Evolutionary conservation across 2,888 invertebrate species (phyloP), one percentile per base, ranked within the genome.

Genomic region (Creontiades dilutus): DNA sequence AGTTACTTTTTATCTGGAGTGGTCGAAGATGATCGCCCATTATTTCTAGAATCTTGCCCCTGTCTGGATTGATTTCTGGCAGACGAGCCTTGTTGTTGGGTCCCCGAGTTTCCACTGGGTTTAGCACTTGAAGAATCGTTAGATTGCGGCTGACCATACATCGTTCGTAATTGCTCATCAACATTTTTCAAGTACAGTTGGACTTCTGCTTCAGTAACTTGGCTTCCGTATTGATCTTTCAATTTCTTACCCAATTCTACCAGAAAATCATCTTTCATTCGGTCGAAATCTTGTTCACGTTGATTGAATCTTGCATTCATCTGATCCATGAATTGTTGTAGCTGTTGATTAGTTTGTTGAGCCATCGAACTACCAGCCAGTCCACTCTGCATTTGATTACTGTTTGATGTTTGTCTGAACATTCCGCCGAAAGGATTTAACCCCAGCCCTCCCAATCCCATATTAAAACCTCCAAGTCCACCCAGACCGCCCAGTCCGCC

Each of bases 221-320:
- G 82, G 82, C 52, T 82, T 19, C 82, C 82, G 13, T 82, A 82
- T 4, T 48, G 27, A 4, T 82, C 82, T 23, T 82, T 82, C 82
- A 82, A 23, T 27, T 82, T 82, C n/a, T 27, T 3, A 23, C 27
- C 47, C 52, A 82, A 52, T 27, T 82, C 82, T 5, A 28, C 52
- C 82, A 82, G 52, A 52, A 82, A 82, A 19, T 82, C 48, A 7
- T 82, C 82, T 23, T 48, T 47, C 52, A 82, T 27, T 19, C 27
- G 19, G 82, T 82, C 82, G 11, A 82, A 27, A 48, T 82, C 82
- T 48, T 82, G 82, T 82, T 82, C 82, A 11, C 82, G 82, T 52
- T 82, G n/a, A 23, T 82, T 52, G 52, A 82, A 82, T 82, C 19
- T 82, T 11, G 19, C 82, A 19, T 52, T 82, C 82, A 82, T 82